Evolutionary conservation across 2,797 vertebrate species (phyloP), one percentile per base, ranked within the genome.

Genomic region (Dendrocincla fuliginosa): DNA sequence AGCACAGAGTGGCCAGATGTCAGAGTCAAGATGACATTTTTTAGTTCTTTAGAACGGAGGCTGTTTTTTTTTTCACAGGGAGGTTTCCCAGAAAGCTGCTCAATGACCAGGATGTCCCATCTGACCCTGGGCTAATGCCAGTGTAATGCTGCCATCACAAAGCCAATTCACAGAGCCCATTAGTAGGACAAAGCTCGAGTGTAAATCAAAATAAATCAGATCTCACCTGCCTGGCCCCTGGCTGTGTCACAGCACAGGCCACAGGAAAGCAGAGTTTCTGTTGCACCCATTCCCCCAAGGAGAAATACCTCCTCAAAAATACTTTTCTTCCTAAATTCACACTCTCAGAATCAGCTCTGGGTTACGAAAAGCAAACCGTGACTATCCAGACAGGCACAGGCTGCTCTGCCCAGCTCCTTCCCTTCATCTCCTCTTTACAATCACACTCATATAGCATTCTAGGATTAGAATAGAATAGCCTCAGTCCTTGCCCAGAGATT

Each of bases 81-180:
- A 94, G 39, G 6, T 70, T 89, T 92, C 71, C 71, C 63, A 77
- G 87, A 85, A 73, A 65, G 53, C 64, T 57, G 49, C 50, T 93
- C 49, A 64, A 46, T 15, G 3, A 33, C 22, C 3, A 5, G 8
- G 10, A 32, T 13, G 57, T 22, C 75, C 73, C 57, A 16, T 55
- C 53, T 47, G 9, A 2, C 3, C 1, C 59, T 20, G 55, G 30
- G 10, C 33, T 70, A 53, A 65, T 39, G 71, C 65, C 57, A 22
- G 1, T 22, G 46, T 39, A 53, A 60, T 0, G 0, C 60, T 57
- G 42, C 76, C 67, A 30, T 56, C 68, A 53, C 64, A 47, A 39
- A 61, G 60, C 39, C 1, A 0, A 37, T 49, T 35, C 65, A 53
- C 13, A 20, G 53, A 90, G 55, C 30, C 64, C 25, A 13, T 6